Evolutionary conservation across 2,797 vertebrate genomes (phyloP).

Genomic region (Diplodus sargus): DNA sequence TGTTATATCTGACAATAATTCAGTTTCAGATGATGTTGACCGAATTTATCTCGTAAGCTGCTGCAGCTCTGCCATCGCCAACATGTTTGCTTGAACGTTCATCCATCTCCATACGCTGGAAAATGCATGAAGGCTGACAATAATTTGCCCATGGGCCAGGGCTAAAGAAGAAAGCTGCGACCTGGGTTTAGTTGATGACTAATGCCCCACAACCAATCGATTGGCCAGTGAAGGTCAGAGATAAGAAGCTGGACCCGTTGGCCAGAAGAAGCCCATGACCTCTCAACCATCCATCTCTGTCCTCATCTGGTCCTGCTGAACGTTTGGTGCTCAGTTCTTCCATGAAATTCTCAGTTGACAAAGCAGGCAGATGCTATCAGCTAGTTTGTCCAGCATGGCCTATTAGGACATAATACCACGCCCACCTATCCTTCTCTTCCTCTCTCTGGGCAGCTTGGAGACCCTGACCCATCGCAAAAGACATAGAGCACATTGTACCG

Average conservation of each 20-base stretch:
- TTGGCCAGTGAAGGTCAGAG: conserved; percentile 89
- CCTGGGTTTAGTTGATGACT: conserved; percentile 81
- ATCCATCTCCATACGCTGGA: conserved; percentile 68
- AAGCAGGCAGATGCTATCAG: conserved; percentile 90
- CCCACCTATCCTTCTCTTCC: conserved; percentile 67
- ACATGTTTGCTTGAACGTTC: conserved; percentile 32
- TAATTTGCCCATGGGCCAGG: conserved; percentile 40
- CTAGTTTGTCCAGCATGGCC: conserved; percentile 77
- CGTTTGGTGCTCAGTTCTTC: conserved; percentile 80
- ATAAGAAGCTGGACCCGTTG: conserved; percentile 88
- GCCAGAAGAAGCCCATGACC: conserved; percentile 88
- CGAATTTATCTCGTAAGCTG: conserved; percentile 13
- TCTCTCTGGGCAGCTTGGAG: conserved; percentile 50
- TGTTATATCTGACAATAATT: not conserved
- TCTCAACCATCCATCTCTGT: conserved; percentile 93
- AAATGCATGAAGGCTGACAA: conserved; percentile 64
- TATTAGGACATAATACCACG: conserved; percentile 71
- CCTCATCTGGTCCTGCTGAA: conserved; percentile 81
- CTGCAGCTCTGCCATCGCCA: conserved; percentile 7
- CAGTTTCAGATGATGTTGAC: conserved; percentile 18
- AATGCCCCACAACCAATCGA: conserved; percentile 95
- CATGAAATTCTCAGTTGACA: conserved; percentile 87
- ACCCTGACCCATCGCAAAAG: conserved; percentile 62
- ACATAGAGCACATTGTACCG: conserved; percentile 75
- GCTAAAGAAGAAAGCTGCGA: conserved; percentile 64